A percentile compares a stretch with the other conserved stretches of the same genome.
Conservation (phyloP, 2,113 vertebrate species). For the Brevimyrus niger region DNA sequence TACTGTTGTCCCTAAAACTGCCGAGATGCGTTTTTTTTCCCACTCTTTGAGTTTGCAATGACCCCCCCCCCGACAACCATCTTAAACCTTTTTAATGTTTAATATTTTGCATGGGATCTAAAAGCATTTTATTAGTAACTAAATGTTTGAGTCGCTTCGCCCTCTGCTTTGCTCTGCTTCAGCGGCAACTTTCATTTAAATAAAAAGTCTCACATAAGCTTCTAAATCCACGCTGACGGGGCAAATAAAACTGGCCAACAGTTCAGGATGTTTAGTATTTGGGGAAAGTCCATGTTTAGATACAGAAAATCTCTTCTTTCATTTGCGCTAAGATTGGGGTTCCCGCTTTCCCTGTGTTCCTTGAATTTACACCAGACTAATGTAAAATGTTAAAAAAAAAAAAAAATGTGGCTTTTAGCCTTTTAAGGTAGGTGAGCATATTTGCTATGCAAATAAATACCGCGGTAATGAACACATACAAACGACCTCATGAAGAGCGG, state of each 20-base stretch:
- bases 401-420: no score
- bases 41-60: neutral
- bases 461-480: neutral
- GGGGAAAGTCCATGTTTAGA: neutral
- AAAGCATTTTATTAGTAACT: neutral
- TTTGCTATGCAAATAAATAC: neutral
- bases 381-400: neutral
- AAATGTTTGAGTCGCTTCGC: neutral
- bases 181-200: neutral
- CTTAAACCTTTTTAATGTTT: neutral
- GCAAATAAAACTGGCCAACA: neutral
- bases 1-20: neutral
- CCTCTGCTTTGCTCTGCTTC: neutral
- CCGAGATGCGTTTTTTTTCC: neutral
- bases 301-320: neutral
- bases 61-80: neutral
- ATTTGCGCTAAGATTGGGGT: neutral
- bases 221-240: neutral
- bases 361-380: neutral
- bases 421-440: neutral
- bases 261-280: neutral
- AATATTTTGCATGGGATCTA: neutral
- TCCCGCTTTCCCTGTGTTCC: neutral
- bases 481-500: neutral
- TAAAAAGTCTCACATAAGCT: neutral